Percentiles rank a stretch among this genome's conserved stretches.
Conservation (phyloP, 30 jellyfish, hydroid and myxozoan species). For the Hydractinia echinata region DNA sequence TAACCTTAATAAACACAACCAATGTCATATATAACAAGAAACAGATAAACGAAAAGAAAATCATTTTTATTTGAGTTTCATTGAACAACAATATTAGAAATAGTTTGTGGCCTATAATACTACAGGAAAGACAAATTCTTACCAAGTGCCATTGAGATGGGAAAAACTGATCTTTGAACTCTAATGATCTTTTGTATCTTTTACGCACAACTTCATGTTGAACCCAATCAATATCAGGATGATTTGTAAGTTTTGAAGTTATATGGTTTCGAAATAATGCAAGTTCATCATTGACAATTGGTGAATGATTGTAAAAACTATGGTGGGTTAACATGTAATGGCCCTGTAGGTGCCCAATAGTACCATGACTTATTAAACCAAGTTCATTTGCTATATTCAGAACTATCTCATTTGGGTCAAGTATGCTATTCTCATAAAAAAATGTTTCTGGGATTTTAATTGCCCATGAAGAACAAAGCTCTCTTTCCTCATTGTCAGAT, state of each 20-base stretch:
- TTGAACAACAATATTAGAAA: no score
- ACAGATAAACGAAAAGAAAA: no score
- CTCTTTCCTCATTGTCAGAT: not conserved
- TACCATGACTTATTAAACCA: conserved; percentile 74
- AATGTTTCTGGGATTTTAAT: conserved; percentile 36
- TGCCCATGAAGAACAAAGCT: conserved; percentile 79
- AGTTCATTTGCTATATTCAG: conserved; percentile 55
- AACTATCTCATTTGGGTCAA: conserved; percentile 28
- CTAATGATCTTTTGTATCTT: conserved; percentile 74
- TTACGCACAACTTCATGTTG: conserved; percentile 64
- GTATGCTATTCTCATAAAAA: not conserved
- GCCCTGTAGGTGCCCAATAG: conserved; percentile 92
- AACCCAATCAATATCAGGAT: conserved; percentile 85
- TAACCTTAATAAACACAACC: no score
- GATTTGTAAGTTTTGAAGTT: conserved; percentile 40
- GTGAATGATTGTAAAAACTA: conserved; percentile 47
- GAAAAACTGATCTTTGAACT: conserved; percentile 92
- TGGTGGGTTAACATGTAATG: conserved; percentile 78
- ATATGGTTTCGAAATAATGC: conserved; percentile 30
- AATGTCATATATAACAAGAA: no score
- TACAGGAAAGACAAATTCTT: not conserved
- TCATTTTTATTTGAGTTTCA: no score
- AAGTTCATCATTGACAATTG: conserved; percentile 8
- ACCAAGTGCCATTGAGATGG: conserved; percentile 99
- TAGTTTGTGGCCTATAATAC: no score